Base-by-base conservation (phyloP, 1,140 invertebrate species). In the Apocrypta bakeri region DNA sequence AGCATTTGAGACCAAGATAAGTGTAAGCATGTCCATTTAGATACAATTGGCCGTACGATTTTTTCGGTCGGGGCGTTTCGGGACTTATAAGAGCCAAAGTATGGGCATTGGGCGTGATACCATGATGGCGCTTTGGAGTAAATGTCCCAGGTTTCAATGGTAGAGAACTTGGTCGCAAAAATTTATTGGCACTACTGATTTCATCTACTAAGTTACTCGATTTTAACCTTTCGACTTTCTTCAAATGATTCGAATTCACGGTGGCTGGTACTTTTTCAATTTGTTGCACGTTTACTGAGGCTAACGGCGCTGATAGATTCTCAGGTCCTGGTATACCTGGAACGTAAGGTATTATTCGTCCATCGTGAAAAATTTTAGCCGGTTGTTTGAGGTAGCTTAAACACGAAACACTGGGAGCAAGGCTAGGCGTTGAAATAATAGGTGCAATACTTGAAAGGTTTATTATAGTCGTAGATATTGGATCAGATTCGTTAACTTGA, bases 11-110 rank as follows among this genome's bases (percentile, higher is more conserved):
- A 1, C 97, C 97, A 83, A 98, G 90, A 90, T 98, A 97, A 17
- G 97, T 98, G 90, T 98, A 98, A 33, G 97, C 97, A 88, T 98
- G 97, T 0, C 97, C 97, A 90, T 98, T 97, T 42, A 98, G 90
- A 90, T 96, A 97, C 12, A 97, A 92, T 88, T 98, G 96, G 12
- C 96, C 95, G 85, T 97, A 98, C n/a, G 96, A 95, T 88, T 98
- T 98, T 56, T 95, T 96, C 0, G 96, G 96, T 11, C 97, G 91
- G 12, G 97, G 97, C 0, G 97, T 98, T 89, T 98, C 97, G 0
- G 97, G 81, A 85, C 97, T 98, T 37, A 97, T 95, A 48, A 97
- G 90, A 1, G 96, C 94, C 87, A 96, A 92, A 25, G 96, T 96
- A 83, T 96, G 96, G 11, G 95, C 94, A 64, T 94, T 96, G 0